Conservation (phyloP, 2,113 vertebrate species). For the Cygnus buccinator region DNA sequence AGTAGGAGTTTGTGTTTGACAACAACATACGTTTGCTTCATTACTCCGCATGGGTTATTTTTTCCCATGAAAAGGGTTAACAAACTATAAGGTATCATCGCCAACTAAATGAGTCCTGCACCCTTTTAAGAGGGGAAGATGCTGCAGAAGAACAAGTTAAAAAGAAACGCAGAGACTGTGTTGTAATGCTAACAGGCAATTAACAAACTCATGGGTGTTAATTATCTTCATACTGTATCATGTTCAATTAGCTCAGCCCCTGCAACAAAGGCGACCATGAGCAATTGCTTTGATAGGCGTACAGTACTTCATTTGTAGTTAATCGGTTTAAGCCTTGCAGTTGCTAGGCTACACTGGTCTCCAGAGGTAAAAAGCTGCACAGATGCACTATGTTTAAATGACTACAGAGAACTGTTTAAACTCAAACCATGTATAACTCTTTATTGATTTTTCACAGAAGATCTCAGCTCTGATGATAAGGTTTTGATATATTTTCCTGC, state of each 20-base stretch:
- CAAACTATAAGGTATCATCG: constrained; percentile 72
- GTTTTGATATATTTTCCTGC: constrained; percentile 99
- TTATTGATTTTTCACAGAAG: constrained; percentile 99
- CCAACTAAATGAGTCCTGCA: constrained; percentile 68
- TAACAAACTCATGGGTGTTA: constrained; percentile 91
- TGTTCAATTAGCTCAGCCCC: constrained; percentile 89
- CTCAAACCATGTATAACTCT: constrained; percentile 99
- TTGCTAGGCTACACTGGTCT: constrained; percentile 90
- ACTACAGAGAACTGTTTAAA: constrained; percentile 99
- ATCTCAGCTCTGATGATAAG: constrained; percentile 98
- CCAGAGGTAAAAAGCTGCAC: constrained; percentile 87
- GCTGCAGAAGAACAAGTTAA: constrained; percentile 78
- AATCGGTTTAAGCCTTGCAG: constrained; percentile 90
- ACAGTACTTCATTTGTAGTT: constrained; percentile 92
- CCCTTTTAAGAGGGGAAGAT: constrained; percentile 71
- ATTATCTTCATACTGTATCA: constrained; percentile 90
- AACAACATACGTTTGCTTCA: constrained; percentile 65
- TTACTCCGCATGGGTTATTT: constrained; percentile 40
- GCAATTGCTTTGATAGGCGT: constrained; percentile 89
- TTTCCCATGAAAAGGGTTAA: constrained; percentile 75
- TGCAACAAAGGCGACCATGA: constrained; percentile 88
- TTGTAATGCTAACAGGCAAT: constrained; percentile 90
- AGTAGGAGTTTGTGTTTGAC: constrained; percentile 65
- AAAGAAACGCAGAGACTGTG: constrained; percentile 78
- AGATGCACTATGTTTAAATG: constrained; percentile 97